Conservation (phyloP, 1,140 invertebrate species). For the Diachasma alloeum region DNA sequence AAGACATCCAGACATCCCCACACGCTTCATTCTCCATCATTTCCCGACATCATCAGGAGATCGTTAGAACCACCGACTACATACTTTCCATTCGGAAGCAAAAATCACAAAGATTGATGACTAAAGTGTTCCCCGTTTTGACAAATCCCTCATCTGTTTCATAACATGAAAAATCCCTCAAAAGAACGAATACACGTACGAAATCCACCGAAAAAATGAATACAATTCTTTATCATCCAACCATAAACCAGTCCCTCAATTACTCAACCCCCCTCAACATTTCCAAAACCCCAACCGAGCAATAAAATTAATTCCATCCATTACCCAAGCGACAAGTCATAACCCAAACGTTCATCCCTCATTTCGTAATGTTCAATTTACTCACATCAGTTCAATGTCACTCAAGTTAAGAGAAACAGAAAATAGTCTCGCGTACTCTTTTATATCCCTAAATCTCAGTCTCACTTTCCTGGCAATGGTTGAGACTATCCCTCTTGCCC, state of each 20-base stretch:
- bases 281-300: background rate
- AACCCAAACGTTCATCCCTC: too few relatives aligned
- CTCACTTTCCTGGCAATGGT: background rate
- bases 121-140: too few relatives aligned
- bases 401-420: conserved; percentile 2
- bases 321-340: background rate
- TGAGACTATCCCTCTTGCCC: background rate
- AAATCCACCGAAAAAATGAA: background rate
- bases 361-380: background rate
- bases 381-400: background rate
- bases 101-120: too few relatives aligned
- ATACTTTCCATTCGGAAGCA: too few relatives aligned
- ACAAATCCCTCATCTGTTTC: background rate
- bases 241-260: background rate
- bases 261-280: background rate
- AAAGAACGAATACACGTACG: background rate
- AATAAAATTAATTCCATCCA: background rate
- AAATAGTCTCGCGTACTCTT: background rate
- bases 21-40: too few relatives aligned
- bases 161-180: background rate
- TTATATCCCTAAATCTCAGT: conserved; percentile 3
- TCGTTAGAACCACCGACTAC: too few relatives aligned
- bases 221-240: background rate
- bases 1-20: too few relatives aligned
- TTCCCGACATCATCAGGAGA: too few relatives aligned